phyloP scores from a whole-genome alignment of 2,797 vertebrate species.

The Phoeniculus purpureus region DNA sequence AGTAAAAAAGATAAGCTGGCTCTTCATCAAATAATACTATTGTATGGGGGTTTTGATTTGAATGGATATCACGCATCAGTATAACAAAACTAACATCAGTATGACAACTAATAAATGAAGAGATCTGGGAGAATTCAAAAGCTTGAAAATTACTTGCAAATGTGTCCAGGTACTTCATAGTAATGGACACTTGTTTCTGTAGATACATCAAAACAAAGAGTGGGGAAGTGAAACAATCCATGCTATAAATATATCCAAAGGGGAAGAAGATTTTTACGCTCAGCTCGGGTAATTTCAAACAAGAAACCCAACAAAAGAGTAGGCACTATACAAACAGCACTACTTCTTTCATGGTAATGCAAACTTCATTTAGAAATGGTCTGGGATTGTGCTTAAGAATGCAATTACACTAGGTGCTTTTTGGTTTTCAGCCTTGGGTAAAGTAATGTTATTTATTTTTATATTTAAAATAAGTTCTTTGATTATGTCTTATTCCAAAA shows the following conservation, averaged over 20 bases:
- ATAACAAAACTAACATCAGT: neutral
- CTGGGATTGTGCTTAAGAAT: neutral
- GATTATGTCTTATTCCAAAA: neutral
- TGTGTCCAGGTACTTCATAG: neutral
- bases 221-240: neutral
- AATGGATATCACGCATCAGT: neutral
- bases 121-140: neutral
- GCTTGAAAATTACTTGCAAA: neutral
- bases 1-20: neutral
- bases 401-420: neutral
- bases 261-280: neutral
- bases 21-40: neutral
- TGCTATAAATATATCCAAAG: neutral
- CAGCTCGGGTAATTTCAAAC: neutral
- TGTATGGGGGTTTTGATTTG: neutral
- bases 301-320: neutral
- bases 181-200: neutral
- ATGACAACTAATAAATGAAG: neutral
- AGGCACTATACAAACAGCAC: neutral
- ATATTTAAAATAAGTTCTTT: neutral
- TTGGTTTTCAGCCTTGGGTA: neutral
- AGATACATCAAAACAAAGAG: neutral
- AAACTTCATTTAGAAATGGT: neutral
- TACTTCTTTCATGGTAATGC: neutral
- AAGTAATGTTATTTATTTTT: neutral